Evolutionary conservation across 2,113 vertebrate genomes (phyloP), one percentile per base, ranked within the genome.

Genomic region (Vidua chalybeata): DNA sequence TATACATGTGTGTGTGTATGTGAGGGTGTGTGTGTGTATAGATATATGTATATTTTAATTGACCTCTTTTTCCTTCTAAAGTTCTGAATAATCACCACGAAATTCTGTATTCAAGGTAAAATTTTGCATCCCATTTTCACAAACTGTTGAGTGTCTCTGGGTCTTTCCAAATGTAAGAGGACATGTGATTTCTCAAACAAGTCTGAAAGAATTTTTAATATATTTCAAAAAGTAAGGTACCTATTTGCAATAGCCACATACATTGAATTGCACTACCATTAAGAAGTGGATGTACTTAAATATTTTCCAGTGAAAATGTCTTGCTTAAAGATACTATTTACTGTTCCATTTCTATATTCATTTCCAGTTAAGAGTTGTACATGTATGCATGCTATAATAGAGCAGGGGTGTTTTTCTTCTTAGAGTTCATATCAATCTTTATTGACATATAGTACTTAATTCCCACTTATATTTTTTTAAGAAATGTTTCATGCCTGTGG

Each of bases 1-100:
- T 20, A 4, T 27, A 8, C 17, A 7, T n/a, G 4, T 23, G 4
- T 16, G 2, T n/a, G 13, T 11, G 13, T 24, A 11, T 11, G 18
- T n/a, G 12, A 11, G 41, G 10, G 8, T 39, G 13, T 73, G 7
- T 63, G 10, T n/a, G 13, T 58, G 9, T 22, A 7, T 17, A 17
- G 22, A 33, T 48, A 9, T 11, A 3, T 22, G 4, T 45, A 27
- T 64, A n/a, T 54, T 37, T 69, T 31, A 1, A n/a, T 45, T 81
- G 3, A 10, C 5, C 3, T 33, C 13, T 48, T 82, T 66, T 39
- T 20, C 14, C 27, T 21, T 35, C 14, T 33, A 33, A 63, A 73
- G 11, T 51, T 68, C 33, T 43, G 9, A 58, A 22, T 4, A 88
- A 37, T 54, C 3, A 48, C 7, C 15, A 28, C 15, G 41, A 23